Evolutionary conservation across 2,797 vertebrate species (phyloP).

Genomic region (Gymnocypris eckloni): DNA sequence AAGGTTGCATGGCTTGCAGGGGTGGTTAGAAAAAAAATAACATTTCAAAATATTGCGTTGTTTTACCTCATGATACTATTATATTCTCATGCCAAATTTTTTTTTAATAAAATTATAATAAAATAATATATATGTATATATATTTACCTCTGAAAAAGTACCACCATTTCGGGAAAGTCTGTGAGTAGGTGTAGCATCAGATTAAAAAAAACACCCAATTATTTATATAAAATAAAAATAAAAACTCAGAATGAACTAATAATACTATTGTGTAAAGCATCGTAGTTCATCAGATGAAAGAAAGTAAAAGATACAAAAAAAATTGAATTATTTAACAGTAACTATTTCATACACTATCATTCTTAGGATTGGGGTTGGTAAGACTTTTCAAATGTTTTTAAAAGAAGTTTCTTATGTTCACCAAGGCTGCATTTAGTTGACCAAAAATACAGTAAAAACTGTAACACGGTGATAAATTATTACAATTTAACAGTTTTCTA

Average conservation of each 20-base stretch:
- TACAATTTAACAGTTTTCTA: background rate
- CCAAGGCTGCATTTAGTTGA: background rate
- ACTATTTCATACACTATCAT: background rate
- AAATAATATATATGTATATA: too few species aligned
- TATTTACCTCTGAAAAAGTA: too few species aligned
- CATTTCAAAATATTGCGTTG: background rate
- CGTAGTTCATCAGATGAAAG: too few species aligned
- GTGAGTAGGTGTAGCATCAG: too few species aligned
- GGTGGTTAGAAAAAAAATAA: background rate
- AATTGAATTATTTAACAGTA: too few species aligned
- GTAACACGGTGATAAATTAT: background rate
- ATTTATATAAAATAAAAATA: background rate
- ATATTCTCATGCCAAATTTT: background rate
- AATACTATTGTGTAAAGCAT: too few species aligned
- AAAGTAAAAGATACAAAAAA: too few species aligned
- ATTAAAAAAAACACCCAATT: background rate
- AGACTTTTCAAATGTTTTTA: background rate
- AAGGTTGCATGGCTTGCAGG: background rate
- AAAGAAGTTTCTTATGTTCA: background rate
- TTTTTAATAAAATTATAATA: too few species aligned
- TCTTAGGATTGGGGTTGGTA: background rate
- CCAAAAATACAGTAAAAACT: background rate
- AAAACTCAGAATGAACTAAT: background rate
- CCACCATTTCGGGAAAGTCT: too few species aligned
- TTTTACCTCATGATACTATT: conserved; percentile 1